Evolutionary conservation across 2,797 vertebrate genomes (phyloP), one percentile per base, ranked within the genome.

Genomic region (Helicolenus hilgendorfi): DNA sequence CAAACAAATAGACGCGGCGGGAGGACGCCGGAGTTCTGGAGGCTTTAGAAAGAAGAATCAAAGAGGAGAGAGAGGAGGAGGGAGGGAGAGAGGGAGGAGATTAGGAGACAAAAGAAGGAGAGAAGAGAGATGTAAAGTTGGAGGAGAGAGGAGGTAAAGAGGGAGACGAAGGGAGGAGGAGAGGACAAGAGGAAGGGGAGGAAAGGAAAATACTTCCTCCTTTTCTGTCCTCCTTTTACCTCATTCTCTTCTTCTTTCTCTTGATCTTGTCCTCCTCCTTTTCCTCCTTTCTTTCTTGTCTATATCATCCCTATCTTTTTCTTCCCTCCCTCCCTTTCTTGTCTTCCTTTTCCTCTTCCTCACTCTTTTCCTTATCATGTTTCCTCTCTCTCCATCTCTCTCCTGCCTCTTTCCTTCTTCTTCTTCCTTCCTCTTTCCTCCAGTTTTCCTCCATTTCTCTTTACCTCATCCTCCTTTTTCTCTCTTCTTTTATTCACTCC

Each of bases 1-100:
- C 87, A 92, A 92, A 94, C 87, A 94, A 94, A 92, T 7, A 86
- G 82, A 92, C 87, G 27, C 92, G 3, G 84, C 80, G 20, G 91
- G 92, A 85, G 84, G 72, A 90, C 69, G 45, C 15, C 6, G 78
- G 89, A 91, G 88, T 49, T 49, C 11, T 14, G 84, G 79, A 82
- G 63, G 83, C 89, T 83, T 89, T 88, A 85, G 84, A 85, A 85
- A 79, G 24, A 68, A 27, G 72, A 84, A 93, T 89, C 81, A 91
- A 91, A 90, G 89, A 27, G 60, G 77, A 38, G 13, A 26, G 26
- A 20, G 11, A 45, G 18, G 36, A 14, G n/a, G 20, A 72, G 55
- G 79, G 75, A 71, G 69, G 27, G 69, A 31, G 72, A 10, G 53
- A 24, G 10, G 10, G n/a, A 36, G 4, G 33, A 60, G 55, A 69